Evolutionary conservation across 2,113 vertebrate species (phyloP), one percentile per base, ranked within the genome.

Genomic region (Scopus umbretta): DNA sequence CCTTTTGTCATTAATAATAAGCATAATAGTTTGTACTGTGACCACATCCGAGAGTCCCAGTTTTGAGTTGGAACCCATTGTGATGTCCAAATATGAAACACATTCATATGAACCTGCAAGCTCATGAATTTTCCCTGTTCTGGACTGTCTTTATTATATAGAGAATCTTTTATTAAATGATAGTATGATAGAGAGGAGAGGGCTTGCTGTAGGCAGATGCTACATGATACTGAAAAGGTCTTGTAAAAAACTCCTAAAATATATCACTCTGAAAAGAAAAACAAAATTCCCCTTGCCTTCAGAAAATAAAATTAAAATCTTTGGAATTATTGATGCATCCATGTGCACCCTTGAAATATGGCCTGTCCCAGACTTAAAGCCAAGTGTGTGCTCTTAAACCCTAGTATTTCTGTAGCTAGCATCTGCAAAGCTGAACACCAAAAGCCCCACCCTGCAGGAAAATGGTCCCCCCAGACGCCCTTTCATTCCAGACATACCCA

Each of bases 401-500:
- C 59, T 43, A 56, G 11, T 7, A 13, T 80, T 90, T 94, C 68
- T 91, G 40, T 42, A 81, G 53, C 17, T 58, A 67, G 53, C 52
- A 85, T 68, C 86, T 91, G 49, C 42, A 72, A 55, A 86, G 8
- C 11, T 45, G 45, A 91, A 36, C 49, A 68, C 52, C 62, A 61
- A 87, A 84, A 85, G 36, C 36, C 53, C 83, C 88, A 91, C 62
- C 65, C 66, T 76, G 22, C 53, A 82, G 75, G 25, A 92, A 85
- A 88, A 86, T 45, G 45, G 53, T 75, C 42, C 62, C 71, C 45
- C 53, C 49, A 90, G 91, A 88, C 0, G 0, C 16, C 67, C 38
- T 92, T 95, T 96, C 81, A 86, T 91, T 96, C 89, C 85, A 96
- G 87, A 88, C 89, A 73, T 66, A 68, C 58, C 59, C 89, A 91